These are phyloP conservation scores for Corythaixoides concolor DNA, from an alignment of 2,113 vertebrate species.

Conservation along the genomic window DNA sequence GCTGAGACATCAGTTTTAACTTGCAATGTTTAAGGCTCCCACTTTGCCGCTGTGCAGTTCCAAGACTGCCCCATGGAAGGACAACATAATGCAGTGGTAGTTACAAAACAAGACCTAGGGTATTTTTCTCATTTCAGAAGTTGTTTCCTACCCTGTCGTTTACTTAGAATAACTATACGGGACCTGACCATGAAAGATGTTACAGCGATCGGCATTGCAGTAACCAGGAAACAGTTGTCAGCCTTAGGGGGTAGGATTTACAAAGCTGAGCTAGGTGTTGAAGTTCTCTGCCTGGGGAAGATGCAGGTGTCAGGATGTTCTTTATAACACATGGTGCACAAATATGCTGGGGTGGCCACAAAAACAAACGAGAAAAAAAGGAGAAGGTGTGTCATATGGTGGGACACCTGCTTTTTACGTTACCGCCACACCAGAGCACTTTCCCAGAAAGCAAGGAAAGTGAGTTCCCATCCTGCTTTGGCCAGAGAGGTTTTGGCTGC, in stretches of 20 bases:
- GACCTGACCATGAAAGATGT: background rate
- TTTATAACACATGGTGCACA: background rate
- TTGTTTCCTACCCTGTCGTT: background rate
- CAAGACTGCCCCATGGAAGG: background rate
- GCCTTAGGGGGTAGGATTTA: background rate
- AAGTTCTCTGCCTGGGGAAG: background rate
- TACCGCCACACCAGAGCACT: background rate
- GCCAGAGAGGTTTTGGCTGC: background rate
- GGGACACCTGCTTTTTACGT: background rate
- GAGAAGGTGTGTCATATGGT: background rate
- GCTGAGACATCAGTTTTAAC: background rate
- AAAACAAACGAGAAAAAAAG: background rate
- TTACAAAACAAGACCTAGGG: background rate
- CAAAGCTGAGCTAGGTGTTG: background rate
- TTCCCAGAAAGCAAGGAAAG: background rate
- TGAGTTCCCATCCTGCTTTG: background rate
- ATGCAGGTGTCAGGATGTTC: background rate
- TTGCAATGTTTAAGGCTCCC: background rate
- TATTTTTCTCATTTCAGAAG: background rate
- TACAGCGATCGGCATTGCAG: background rate
- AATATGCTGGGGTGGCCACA: background rate
- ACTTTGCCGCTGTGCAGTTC: background rate
- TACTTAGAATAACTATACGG: background rate
- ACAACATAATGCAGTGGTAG: background rate
- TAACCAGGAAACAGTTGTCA: background rate